These are phyloP conservation scores for Vanessa cardui DNA, from an alignment of 2,888 invertebrate species.

Conservation along the genomic window DNA sequence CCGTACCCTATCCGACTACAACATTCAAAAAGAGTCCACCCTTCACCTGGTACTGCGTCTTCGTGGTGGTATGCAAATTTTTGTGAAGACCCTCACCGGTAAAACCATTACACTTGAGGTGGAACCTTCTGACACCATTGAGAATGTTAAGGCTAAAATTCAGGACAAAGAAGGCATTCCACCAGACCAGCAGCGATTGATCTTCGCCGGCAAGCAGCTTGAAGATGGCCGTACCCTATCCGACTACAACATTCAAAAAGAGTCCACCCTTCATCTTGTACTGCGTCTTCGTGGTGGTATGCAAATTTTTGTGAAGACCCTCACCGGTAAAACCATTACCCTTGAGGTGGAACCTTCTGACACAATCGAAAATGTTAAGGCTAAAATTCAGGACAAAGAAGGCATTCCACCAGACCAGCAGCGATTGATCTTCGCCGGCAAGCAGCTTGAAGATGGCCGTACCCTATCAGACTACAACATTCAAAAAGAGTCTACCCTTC, in stretches of 20 bases:
- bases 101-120: slow-evolving; percentile 56
- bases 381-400: slow-evolving; percentile 69
- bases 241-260: slow-evolving; percentile 42
- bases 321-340: slow-evolving; percentile 63
- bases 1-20: slow-evolving; percentile 54
- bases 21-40: slow-evolving; percentile 60
- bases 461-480: slow-evolving; percentile 70
- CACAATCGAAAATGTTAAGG: slow-evolving; percentile 70
- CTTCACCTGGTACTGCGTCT: slow-evolving; percentile 54
- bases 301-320: slow-evolving; percentile 64
- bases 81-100: slow-evolving; percentile 60
- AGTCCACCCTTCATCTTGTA: slow-evolving; percentile 37
- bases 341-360: slow-evolving; percentile 66
- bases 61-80: slow-evolving; percentile 69
- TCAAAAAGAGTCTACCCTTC: slow-evolving; percentile 68
- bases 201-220: slow-evolving; percentile 52
- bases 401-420: slow-evolving; percentile 71
- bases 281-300: slow-evolving; percentile 49
- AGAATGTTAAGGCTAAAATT: slow-evolving; percentile 55
- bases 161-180: slow-evolving; percentile 50
- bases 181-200: slow-evolving; percentile 51
- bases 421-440: slow-evolving; percentile 67
- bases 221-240: slow-evolving; percentile 43
- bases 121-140: slow-evolving; percentile 58
- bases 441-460: slow-evolving; percentile 68